Percentiles rank a stretch among this genome's conserved stretches.
These are phyloP conservation scores for Quadriops clusia DNA, from an alignment of 2,888 invertebrate genomes.

Conservation along the genomic window DNA sequence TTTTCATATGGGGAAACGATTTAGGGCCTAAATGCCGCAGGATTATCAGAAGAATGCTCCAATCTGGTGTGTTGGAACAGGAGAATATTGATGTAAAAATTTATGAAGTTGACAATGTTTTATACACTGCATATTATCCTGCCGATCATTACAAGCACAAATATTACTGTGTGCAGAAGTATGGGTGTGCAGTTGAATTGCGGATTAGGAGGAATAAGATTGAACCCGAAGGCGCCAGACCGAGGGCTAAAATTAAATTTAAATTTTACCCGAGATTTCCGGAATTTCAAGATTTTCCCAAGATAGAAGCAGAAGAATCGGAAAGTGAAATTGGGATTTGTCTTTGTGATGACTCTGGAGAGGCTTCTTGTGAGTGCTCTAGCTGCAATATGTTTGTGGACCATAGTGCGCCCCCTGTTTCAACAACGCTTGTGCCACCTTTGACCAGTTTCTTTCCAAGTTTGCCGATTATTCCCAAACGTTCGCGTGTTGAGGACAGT, in stretches of 20 bases:
- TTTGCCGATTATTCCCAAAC: too few species aligned
- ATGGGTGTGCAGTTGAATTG: conserved; percentile 30
- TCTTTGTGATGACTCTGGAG: too few species aligned
- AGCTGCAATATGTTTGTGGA: too few species aligned
- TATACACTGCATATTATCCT: conserved; percentile 35
- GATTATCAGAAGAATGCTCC: conserved; percentile 34
- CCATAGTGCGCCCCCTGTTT: too few species aligned
- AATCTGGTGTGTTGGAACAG: conserved; percentile 32
- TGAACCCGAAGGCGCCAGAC: conserved; percentile 20
- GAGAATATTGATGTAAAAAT: conserved; percentile 36
- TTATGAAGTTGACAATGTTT: conserved; percentile 32
- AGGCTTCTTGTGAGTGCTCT: too few species aligned
- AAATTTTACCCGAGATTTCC: conserved; percentile 27
- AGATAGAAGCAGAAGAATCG: too few species aligned
- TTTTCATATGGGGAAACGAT: conserved; percentile 37
- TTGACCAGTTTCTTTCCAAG: too few species aligned
- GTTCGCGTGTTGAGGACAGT: too few species aligned
- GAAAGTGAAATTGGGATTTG: too few species aligned
- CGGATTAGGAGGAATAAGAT: conserved; percentile 28
- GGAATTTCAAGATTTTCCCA: conserved; percentile 17
- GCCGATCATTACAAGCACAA: conserved; percentile 40
- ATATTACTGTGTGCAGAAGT: conserved; percentile 44
- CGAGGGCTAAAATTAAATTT: conserved; percentile 24
- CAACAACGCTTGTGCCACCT: too few species aligned
- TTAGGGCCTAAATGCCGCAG: conserved; percentile 28